Evolutionary conservation across 2,113 vertebrate species (phyloP).

Genomic region (Sphyrna mokarran): DNA sequence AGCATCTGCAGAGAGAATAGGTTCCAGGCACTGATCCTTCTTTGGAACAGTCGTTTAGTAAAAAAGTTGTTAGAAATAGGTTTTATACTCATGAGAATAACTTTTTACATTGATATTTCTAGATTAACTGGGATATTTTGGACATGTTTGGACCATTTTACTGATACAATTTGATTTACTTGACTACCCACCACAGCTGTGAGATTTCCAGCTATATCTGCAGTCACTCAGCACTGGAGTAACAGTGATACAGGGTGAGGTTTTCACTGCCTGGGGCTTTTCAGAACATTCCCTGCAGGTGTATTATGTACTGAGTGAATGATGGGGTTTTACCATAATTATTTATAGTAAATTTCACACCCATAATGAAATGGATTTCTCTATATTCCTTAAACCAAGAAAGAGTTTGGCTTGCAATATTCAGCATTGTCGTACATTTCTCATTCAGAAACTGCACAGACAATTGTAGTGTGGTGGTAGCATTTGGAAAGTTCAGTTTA

Average conservation of each 20-base stretch:
- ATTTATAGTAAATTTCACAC: not conserved
- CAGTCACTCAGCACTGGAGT: not conserved
- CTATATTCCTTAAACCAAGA: not conserved
- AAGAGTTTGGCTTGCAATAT: not conserved
- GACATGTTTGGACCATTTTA: not conserved
- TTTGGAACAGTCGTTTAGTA: not conserved
- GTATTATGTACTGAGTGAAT: not conserved
- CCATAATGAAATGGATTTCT: not conserved
- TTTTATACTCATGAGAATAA: not conserved
- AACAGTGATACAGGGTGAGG: not conserved
- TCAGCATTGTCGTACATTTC: not conserved
- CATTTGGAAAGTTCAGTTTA: not conserved
- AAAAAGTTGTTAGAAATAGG: not conserved
- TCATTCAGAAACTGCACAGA: not conserved
- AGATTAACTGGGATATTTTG: not conserved
- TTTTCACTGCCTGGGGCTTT: not conserved
- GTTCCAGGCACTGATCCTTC: not conserved
- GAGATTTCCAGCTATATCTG: not conserved
- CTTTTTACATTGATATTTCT: not conserved
- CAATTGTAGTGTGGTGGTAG: too few relatives aligned
- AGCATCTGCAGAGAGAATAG: not conserved
- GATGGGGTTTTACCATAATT: not conserved
- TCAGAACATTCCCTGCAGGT: not conserved
- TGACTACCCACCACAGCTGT: not conserved
- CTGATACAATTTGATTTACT: not conserved